These are phyloP conservation scores for Galeopterus variegatus DNA, from an alignment of 2,113 vertebrate species.

Conservation along the genomic window DNA sequence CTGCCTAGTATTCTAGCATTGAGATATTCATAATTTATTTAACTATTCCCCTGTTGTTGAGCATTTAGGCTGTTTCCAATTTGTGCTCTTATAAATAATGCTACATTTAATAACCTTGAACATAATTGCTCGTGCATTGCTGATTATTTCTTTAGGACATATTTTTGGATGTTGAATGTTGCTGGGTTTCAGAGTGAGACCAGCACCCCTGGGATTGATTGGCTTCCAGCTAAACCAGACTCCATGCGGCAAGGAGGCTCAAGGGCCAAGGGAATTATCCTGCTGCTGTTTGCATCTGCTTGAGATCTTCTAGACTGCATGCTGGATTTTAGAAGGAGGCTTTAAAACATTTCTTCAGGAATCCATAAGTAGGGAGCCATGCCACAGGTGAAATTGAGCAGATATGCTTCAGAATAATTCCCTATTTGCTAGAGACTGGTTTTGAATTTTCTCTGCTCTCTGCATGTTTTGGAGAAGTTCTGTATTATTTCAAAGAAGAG, in stretches of 20 bases:
- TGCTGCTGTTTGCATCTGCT: conserved; percentile 28
- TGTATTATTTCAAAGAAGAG: conserved; percentile 7
- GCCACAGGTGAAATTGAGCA: conserved; percentile 11
- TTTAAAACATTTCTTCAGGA: neutral
- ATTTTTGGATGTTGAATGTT: conserved; percentile 55
- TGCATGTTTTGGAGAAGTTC: conserved; percentile 36
- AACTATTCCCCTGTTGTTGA: conserved; percentile 67
- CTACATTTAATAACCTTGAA: conserved; percentile 73
- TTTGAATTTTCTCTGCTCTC: conserved; percentile 59
- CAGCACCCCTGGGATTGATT: neutral
- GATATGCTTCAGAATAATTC: neutral
- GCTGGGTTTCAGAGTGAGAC: neutral
- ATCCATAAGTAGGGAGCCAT: neutral
- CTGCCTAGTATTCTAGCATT: conserved; percentile 38
- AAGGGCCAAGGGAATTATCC: neutral
- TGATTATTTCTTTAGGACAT: conserved; percentile 74
- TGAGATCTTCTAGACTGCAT: neutral
- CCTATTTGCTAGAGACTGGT: neutral
- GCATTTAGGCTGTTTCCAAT: conserved; percentile 63
- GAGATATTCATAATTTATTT: conserved; percentile 77
- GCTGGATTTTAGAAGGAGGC: conserved; percentile 24
- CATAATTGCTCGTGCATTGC: conserved; percentile 51
- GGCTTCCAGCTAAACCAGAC: neutral
- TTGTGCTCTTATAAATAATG: conserved; percentile 78
- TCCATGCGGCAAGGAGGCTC: neutral